phyloP scores from a whole-genome alignment of 2,888 invertebrate species.

The Melipona bicolor region DNA sequence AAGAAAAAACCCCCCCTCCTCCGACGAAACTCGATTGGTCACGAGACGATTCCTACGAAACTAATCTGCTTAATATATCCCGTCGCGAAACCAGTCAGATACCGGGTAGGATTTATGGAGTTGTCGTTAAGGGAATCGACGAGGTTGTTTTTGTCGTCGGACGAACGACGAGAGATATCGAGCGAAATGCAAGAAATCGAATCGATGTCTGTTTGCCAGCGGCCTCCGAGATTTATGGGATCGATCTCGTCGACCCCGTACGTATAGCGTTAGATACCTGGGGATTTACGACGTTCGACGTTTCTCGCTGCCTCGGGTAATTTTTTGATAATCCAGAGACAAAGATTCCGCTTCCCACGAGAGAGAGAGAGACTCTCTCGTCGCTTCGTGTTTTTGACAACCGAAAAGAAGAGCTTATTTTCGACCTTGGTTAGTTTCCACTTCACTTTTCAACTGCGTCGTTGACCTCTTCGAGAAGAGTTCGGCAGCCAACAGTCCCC shows the following conservation, averaged over 20 bases:
- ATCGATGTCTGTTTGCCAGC: not conserved
- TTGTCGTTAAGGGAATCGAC: not conserved
- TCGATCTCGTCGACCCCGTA: not conserved
- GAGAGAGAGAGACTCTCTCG: not conserved
- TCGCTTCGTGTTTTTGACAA: not conserved
- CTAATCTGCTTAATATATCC: conserved; percentile 30
- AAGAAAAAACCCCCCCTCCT: no score
- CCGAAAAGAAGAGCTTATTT: not conserved
- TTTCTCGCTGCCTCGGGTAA: not conserved
- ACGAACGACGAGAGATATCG: not conserved
- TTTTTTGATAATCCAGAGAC: not conserved
- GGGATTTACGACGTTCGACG: not conserved
- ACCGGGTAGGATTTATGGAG: conserved; percentile 25
- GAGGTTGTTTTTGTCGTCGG: conserved; percentile 3
- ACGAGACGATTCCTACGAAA: not conserved
- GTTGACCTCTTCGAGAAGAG: not conserved
- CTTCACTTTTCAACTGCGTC: not conserved
- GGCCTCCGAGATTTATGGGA: conserved; percentile 11
- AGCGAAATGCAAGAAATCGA: conserved; percentile 16
- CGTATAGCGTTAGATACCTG: not conserved
- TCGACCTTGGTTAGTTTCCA: not conserved
- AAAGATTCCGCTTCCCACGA: not conserved
- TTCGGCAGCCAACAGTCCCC: not conserved
- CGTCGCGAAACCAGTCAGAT: conserved; percentile 11
- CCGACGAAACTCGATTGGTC: not conserved